Base-by-base conservation (phyloP, 2,113 vertebrate genomes). In the Salminus brasiliensis region DNA sequence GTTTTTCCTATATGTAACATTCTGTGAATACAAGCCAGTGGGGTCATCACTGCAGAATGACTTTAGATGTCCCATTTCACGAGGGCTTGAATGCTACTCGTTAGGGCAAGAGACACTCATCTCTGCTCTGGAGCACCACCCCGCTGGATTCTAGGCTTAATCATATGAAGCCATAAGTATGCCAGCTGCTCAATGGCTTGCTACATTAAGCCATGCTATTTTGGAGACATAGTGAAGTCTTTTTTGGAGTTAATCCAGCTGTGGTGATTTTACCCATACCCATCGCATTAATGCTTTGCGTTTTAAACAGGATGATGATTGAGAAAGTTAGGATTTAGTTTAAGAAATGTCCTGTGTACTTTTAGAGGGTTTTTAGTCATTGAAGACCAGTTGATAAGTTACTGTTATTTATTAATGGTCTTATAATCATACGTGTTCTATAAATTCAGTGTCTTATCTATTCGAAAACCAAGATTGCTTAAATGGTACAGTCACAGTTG, bases 11-110 rank as follows among this genome's bases (percentile, higher is more conserved):
- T 75, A 63, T 62, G 12, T 59, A 79, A 79, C 34, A 2, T 39
- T 36, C 36, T 43, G 53, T 34, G 36, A 41, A 25, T n/a, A 9
- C 49, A 23, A 8, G 65, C 12, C 41, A 52, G 6, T 68, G 72
- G 67, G 72, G 53, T 74, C 72, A 68, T 62, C 29, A 21, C 57
- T 36, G 36, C 45, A 23, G 78, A 52, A 45, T 16, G 72, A 21
- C 6, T 10, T 60, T 41, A 15, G 6, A n/a, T 74, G 63, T 70
- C 65, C 43, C 53, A 21, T 30, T 70, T 57, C 15, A 36, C 21
- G 27, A 62, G 23, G 52, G 49, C 72, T 43, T 6, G 66, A 72
- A 39, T 32, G 55, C 7, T 18, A 25, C n/a, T 52, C 72, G 0
- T 6, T 2, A 27, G 30, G 53, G 43, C 39, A 76, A 30, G 2